Percentiles rank a stretch among this genome's conserved stretches.
phyloP scores from a whole-genome alignment of 1,140 invertebrate genomes.

The Drosophila ironensis region DNA sequence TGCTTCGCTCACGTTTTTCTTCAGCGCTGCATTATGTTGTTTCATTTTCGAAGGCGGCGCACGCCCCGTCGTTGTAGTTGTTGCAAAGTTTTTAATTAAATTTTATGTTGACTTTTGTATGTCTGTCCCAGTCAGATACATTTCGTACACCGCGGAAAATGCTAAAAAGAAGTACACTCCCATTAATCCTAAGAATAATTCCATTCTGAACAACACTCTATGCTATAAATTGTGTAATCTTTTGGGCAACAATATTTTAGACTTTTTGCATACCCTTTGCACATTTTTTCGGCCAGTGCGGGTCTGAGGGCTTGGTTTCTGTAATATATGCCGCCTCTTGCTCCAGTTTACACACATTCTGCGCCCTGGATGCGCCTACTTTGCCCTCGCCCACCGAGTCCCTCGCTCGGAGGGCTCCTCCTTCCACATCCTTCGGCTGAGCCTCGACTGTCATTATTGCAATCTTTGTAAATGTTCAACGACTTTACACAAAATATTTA shows the following conservation, averaged over 20 bases:
- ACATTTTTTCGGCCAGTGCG: no score
- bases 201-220: no score
- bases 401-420: neutral
- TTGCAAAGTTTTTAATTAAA: conserved; percentile 78
- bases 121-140: conserved; percentile 22
- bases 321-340: conserved; percentile 48
- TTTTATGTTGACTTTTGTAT: conserved; percentile 70
- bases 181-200: no score
- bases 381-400: neutral
- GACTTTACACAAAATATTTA: conserved; percentile 59
- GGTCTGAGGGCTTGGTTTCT: conserved; percentile 17
- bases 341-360: conserved; percentile 45
- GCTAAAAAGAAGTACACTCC: no score
- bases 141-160: neutral
- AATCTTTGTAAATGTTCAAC: conserved; percentile 67
- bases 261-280: no score
- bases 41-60: conserved; percentile 39
- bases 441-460: conserved; percentile 59
- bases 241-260: neutral
- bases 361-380: conserved; percentile 32
- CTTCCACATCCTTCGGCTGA: neutral
- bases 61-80: conserved; percentile 52
- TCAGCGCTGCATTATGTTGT: conserved; percentile 51
- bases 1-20: conserved; percentile 21
- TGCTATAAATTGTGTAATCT: no score